phyloP scores from a whole-genome alignment of 2,888 invertebrate species.

The Matsumyia berberina region DNA sequence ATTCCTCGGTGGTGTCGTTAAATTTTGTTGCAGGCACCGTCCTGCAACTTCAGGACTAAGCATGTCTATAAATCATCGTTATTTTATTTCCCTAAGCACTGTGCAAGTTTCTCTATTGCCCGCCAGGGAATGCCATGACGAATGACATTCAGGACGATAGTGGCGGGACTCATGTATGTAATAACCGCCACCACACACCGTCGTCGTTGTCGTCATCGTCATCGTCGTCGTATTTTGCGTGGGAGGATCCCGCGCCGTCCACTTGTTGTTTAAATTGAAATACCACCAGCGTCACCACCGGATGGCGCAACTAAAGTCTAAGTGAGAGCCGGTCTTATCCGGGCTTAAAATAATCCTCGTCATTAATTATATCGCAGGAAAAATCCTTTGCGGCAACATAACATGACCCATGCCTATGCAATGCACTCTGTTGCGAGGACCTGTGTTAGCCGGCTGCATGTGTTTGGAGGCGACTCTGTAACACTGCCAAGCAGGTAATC shows the following conservation, averaged over 20 bases:
- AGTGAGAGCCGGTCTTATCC: constrained; percentile 58
- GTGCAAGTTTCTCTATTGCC: constrained; percentile 69
- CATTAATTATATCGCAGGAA: constrained; percentile 63
- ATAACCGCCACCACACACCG: constrained; percentile 12
- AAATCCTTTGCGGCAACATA: constrained; percentile 66
- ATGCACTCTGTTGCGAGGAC: constrained; percentile 17
- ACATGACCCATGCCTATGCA: constrained; percentile 56
- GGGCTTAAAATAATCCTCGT: constrained; percentile 53
- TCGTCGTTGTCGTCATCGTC: background rate
- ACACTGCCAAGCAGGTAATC: constrained; percentile 65
- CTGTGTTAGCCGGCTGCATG: constrained; percentile 16
- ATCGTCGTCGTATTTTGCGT: background rate
- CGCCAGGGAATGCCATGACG: constrained; percentile 63
- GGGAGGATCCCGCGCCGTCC: constrained; percentile 6
- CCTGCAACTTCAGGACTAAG: constrained; percentile 25
- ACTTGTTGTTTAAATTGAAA: constrained; percentile 71
- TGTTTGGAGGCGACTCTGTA: constrained; percentile 16
- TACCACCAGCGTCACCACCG: constrained; percentile 37
- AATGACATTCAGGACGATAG: constrained; percentile 35
- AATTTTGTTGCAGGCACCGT: constrained; percentile 41
- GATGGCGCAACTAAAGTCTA: constrained; percentile 46
- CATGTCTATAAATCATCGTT: constrained; percentile 66
- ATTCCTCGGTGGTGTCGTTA: constrained; percentile 52
- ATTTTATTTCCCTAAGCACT: constrained; percentile 68
- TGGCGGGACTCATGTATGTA: constrained; percentile 15